Conservation (phyloP, 2,888 invertebrate species). For the Calameuta filiformis region DNA sequence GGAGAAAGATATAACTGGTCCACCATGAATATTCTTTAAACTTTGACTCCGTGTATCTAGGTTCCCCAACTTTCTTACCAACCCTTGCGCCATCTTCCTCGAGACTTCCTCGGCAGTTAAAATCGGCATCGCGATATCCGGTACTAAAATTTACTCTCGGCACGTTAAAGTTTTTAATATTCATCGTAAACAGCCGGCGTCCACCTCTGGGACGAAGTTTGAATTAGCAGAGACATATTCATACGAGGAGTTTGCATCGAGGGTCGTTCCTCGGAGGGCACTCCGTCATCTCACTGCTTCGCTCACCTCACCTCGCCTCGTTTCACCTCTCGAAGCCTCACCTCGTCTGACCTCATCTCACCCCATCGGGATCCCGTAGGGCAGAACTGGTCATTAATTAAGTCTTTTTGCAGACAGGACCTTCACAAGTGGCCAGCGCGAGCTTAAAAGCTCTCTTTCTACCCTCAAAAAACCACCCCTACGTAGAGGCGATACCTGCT, state of each 20-base stretch:
- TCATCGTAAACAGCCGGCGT: constrained; percentile 60
- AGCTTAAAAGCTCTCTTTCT: constrained; percentile 48
- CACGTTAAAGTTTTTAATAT: constrained; percentile 61
- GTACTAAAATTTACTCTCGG: not conserved
- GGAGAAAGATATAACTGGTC: not conserved
- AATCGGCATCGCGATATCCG: not conserved
- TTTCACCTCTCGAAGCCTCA: constrained; percentile 36
- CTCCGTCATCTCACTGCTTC: constrained; percentile 65
- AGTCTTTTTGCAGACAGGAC: constrained; percentile 64
- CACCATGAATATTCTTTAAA: not conserved
- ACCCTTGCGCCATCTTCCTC: not conserved
- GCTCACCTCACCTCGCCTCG: constrained; percentile 51
- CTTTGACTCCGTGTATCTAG: not conserved
- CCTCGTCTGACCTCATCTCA: constrained; percentile 29
- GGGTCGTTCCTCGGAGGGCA: constrained; percentile 66
- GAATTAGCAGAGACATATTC: constrained; percentile 67
- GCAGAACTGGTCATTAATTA: constrained; percentile 64
- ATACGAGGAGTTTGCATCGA: constrained; percentile 67
- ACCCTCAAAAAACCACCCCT: not conserved
- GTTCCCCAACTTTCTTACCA: not conserved
- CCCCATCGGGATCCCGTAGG: constrained; percentile 48
- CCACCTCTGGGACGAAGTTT: constrained; percentile 65
- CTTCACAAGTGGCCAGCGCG: constrained; percentile 60
- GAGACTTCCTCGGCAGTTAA: not conserved
- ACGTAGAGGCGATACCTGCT: not conserved